Evolutionary conservation across 2,113 vertebrate genomes (phyloP).

Genomic region (Oryzias curvinotus): DNA sequence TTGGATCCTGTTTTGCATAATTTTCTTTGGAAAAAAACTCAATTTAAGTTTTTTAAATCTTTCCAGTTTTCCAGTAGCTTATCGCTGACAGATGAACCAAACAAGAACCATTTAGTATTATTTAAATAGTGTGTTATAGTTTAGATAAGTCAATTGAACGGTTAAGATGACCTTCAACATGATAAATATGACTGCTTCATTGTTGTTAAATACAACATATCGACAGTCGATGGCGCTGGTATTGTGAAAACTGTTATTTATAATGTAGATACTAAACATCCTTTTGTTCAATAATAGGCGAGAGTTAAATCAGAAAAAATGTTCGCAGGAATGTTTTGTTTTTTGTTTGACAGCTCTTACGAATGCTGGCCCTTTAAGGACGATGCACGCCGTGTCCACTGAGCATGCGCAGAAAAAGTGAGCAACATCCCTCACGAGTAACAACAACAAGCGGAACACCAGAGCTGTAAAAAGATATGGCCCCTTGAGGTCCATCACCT

Average conservation of each 20-base stretch:
- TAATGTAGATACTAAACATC: neutral
- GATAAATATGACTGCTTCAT: too few relatives aligned
- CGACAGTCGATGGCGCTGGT: slow-evolving; percentile 32
- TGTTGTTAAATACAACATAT: neutral
- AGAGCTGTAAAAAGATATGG: slow-evolving; percentile 42
- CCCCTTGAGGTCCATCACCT: slow-evolving; percentile 38
- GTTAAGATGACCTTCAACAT: too few relatives aligned
- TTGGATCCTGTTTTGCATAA: rapidly evolving
- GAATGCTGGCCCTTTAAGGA: slow-evolving; percentile 16
- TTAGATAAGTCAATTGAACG: too few relatives aligned
- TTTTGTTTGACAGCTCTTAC: too few relatives aligned
- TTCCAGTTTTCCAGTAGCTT: too few relatives aligned
- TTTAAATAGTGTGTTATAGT: too few relatives aligned
- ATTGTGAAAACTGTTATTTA: neutral
- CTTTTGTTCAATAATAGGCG: too few relatives aligned
- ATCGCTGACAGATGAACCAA: too few relatives aligned
- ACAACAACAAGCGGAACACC: slow-evolving; percentile 76
- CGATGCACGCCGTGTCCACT: slow-evolving; percentile 6
- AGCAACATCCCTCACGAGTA: slow-evolving; percentile 64
- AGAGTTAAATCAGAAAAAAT: too few relatives aligned
- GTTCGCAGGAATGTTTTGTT: neutral
- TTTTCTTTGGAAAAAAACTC: too few relatives aligned
- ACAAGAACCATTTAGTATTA: too few relatives aligned
- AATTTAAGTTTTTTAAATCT: too few relatives aligned
- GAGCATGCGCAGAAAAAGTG: slow-evolving; percentile 66